Conservation (phyloP, 2,113 vertebrate species). For the Sphyrna mokarran region DNA sequence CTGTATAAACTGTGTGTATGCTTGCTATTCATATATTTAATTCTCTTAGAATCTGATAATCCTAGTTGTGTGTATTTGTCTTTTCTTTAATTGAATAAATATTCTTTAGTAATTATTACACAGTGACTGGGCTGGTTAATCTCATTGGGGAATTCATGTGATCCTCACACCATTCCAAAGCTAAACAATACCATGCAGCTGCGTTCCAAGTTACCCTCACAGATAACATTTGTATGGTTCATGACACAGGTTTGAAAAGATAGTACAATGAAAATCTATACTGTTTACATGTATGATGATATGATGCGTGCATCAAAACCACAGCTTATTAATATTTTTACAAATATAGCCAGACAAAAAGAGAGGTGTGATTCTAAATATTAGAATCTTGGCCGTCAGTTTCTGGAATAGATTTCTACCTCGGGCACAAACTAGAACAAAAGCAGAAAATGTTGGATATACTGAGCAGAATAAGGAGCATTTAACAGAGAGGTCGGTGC, state of each 20-base stretch:
- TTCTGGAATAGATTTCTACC: not conserved
- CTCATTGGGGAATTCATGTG: no score
- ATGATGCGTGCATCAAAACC: not conserved
- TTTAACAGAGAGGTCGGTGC: not conserved
- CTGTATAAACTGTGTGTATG: no score
- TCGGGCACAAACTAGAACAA: not conserved
- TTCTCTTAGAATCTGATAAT: no score
- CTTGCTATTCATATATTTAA: no score
- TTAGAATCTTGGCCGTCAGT: not conserved
- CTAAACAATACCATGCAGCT: no score
- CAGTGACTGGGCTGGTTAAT: no score
- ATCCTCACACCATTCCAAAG: no score
- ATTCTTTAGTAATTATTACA: no score
- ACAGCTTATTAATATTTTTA: not conserved
- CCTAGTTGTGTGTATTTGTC: no score
- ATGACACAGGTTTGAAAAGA: not conserved
- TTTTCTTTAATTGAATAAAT: no score
- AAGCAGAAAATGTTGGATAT: not conserved
- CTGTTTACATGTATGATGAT: not conserved
- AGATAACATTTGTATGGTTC: no score
- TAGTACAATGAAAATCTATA: not conserved
- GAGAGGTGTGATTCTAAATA: not conserved
- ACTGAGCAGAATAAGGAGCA: not conserved
- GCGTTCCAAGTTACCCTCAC: no score
- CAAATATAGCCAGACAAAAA: not conserved